Evolutionary conservation across 2,113 vertebrate genomes (phyloP).

Genomic region (Pseudorasbora parva): DNA sequence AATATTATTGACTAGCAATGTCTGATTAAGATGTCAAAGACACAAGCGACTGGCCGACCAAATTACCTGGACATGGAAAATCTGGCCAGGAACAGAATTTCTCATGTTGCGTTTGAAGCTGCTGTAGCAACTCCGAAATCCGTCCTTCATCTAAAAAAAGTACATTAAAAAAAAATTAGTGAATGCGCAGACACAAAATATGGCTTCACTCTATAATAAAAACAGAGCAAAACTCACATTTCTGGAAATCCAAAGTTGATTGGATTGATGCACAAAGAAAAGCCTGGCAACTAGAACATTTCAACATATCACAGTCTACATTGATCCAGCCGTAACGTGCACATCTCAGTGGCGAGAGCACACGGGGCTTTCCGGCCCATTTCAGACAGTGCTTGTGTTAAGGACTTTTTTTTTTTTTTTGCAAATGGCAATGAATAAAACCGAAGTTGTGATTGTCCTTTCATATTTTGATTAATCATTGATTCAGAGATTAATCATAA

Average conservation of each 20-base stretch:
- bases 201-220: not conserved
- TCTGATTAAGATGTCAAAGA: not conserved
- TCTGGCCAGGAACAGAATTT: conserved; percentile 98
- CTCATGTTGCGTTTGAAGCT: conserved; percentile 87
- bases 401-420: conserved; percentile 69
- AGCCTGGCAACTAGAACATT: conserved; percentile 91
- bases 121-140: conserved; percentile 82
- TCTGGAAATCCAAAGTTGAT: conserved; percentile 80
- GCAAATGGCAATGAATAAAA: not conserved
- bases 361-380: conserved; percentile 88
- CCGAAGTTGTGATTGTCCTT: not conserved
- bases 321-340: conserved; percentile 90
- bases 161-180: conserved; percentile 41
- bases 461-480: not conserved
- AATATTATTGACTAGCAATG: not conserved
- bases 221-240: conserved; percentile 77
- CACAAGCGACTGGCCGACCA: not conserved
- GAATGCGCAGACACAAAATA: not conserved
- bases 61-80: conserved; percentile 90
- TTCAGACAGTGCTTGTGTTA: conserved; percentile 83
- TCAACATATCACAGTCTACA: conserved; percentile 87
- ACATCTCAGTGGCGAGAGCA: conserved; percentile 87
- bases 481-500: not conserved
- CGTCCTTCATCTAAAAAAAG: conserved; percentile 83
- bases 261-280: conserved; percentile 88